A percentile compares a stretch with the other conserved stretches of the same genome.
Evolutionary conservation across 2,797 vertebrate genomes (phyloP).

Genomic region (Psittacula echo): DNA sequence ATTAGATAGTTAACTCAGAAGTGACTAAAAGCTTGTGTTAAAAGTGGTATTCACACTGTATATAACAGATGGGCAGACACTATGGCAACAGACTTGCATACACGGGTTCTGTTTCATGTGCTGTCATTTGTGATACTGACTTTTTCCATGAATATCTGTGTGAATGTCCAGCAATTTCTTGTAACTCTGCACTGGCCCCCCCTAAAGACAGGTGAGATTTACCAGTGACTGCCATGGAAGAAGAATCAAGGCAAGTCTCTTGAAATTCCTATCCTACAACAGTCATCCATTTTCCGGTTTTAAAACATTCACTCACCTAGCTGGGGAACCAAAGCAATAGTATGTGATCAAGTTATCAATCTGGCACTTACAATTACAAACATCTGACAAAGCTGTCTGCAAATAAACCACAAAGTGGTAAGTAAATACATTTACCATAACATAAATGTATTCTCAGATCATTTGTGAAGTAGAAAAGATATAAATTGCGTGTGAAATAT

Average conservation of each 20-base stretch:
- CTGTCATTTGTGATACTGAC: background rate
- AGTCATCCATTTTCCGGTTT: background rate
- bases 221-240: background rate
- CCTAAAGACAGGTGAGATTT: background rate
- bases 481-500: background rate
- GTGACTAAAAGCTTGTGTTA: background rate
- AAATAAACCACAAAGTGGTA: slow-evolving; percentile 1
- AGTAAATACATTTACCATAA: slow-evolving; percentile 35
- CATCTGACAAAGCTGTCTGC: slow-evolving; percentile 24
- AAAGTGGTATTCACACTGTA: background rate
- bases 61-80: background rate
- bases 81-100: background rate
- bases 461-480: background rate
- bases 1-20: background rate
- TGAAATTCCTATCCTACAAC: background rate
- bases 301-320: background rate
- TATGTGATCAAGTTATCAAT: background rate
- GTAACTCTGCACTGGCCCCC: background rate
- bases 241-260: background rate
- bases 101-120: fast-evolving
- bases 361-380: background rate
- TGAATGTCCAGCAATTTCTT: background rate
- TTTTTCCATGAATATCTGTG: background rate
- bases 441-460: slow-evolving; percentile 6
- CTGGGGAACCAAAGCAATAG: background rate